Evolutionary conservation across 1,140 invertebrate species (phyloP), one percentile per base, ranked within the genome.

Genomic region (Drosophila serrata): DNA sequence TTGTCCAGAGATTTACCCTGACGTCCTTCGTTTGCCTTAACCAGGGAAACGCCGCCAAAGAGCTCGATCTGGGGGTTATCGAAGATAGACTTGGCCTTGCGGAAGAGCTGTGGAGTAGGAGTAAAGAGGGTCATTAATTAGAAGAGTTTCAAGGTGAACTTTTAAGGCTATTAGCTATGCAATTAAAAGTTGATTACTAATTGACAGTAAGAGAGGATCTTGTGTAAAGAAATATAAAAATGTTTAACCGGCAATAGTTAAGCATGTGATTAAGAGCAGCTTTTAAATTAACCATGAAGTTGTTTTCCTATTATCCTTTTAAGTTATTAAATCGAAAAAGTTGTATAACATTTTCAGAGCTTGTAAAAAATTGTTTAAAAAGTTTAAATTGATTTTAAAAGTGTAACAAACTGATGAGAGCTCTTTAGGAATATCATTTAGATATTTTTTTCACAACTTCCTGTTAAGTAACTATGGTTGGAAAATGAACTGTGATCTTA

Each of bases 11-110:
- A 90, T 69, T 93, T 93, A 11, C 93, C 91, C 63, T 91, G 91
- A 57, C 92, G 88, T 57, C 81, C 90, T 48, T 93, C 88, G 6
- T 82, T 81, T 42, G 94, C 93, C 91, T 94, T 94, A 59, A 95
- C 93, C 24, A 95, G 75, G 6, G 93, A 94, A 15, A 95, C 91
- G 37, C 95, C 95, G 46, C 93, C 93, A 45, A 94, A 90, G 33
- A 95, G 64, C 59, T 95, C 94, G 48, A 95, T 92, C 70, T 84
- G 94, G 49, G 95, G 94, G 80, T 94, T 94, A 33, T 94, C 93
- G 80, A 96, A 95, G 85, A 95, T 94, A n/a, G 94, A 94, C 79
- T 94, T 94, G 6, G 94, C 94, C 74, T 93, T 94, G 31, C 94
- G 93, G 93, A 94, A 95, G 45, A 95, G 82, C 93, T 93, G 80